These are phyloP conservation scores for Gryllus bimaculatus DNA, from an alignment of 1,140 invertebrate genomes.

Conservation along the genomic window DNA sequence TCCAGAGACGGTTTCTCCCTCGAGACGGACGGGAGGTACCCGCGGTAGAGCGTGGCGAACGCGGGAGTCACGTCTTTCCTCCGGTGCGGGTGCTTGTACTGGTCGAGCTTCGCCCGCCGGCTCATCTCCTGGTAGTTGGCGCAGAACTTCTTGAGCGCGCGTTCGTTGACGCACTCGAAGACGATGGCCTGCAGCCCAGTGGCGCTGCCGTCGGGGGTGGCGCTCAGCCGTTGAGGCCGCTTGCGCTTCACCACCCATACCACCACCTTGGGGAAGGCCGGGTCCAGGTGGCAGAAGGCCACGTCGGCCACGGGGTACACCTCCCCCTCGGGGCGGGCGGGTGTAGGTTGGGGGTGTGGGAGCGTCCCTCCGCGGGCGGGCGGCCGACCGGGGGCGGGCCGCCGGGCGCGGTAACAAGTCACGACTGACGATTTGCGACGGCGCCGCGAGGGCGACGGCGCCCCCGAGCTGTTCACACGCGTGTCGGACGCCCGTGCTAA, in stretches of 20 bases:
- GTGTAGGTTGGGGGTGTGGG: neutral
- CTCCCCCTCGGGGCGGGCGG: slow-evolving; percentile 17
- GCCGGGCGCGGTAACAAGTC: neutral
- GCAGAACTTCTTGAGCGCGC: slow-evolving; percentile 29
- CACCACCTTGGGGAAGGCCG: slow-evolving; percentile 30
- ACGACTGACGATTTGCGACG: neutral
- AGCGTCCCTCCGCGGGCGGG: neutral
- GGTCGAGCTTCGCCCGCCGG: slow-evolving; percentile 20
- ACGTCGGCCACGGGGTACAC: slow-evolving; percentile 24
- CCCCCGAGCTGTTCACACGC: slow-evolving; percentile 24
- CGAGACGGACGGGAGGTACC: neutral
- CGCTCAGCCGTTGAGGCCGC: neutral
- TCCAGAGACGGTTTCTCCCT: neutral
- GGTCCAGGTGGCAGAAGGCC: slow-evolving; percentile 33
- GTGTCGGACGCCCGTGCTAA: slow-evolving; percentile 32
- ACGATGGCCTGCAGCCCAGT: slow-evolving; percentile 30
- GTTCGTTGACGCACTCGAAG: slow-evolving; percentile 32
- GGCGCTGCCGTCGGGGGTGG: slow-evolving; percentile 7
- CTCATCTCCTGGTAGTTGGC: slow-evolving; percentile 31
- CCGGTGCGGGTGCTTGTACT: slow-evolving; percentile 15
- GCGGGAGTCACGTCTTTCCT: slow-evolving; percentile 13
- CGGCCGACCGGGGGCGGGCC: neutral
- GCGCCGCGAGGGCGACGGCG: slow-evolving; percentile 18
- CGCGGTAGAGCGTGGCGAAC: neutral
- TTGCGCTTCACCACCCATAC: slow-evolving; percentile 32